Evolutionary conservation across 1,140 invertebrate genomes (phyloP).

Genomic region (Octopus sinensis): DNA sequence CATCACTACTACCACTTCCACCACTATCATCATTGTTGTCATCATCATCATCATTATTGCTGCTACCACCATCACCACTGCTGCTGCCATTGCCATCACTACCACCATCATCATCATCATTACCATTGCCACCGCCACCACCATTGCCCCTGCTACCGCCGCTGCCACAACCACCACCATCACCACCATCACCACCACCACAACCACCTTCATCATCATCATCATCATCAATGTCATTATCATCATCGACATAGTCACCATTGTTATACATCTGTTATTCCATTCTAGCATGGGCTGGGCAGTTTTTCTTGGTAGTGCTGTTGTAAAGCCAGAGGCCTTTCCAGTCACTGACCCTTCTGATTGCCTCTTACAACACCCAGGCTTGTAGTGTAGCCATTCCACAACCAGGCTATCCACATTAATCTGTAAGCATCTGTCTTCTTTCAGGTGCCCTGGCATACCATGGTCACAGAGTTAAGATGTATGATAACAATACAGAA

Average conservation of each 20-base stretch:
- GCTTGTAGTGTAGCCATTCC: background rate
- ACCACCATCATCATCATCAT: background rate
- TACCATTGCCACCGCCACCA: background rate
- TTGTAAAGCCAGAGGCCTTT: too few species aligned
- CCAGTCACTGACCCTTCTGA: background rate
- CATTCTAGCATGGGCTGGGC: too few species aligned
- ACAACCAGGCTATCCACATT: background rate
- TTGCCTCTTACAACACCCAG: background rate
- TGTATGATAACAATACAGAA: slow-evolving; percentile 54
- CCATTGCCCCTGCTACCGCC: too few species aligned
- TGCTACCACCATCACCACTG: background rate
- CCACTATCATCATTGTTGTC: background rate
- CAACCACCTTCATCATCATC: too few species aligned
- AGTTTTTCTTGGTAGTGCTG: too few species aligned
- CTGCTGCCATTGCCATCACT: background rate
- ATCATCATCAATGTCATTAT: too few species aligned
- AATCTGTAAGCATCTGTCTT: slow-evolving; percentile 6
- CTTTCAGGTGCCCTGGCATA: slow-evolving; percentile 58
- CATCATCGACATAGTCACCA: too few species aligned
- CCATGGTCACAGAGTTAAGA: slow-evolving; percentile 60
- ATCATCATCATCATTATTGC: background rate
- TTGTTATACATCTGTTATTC: too few species aligned
- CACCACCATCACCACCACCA: too few species aligned
- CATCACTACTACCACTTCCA: background rate
- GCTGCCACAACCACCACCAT: too few species aligned